Conservation (phyloP, 1,140 invertebrate genomes). For the Nasonia giraulti region DNA sequence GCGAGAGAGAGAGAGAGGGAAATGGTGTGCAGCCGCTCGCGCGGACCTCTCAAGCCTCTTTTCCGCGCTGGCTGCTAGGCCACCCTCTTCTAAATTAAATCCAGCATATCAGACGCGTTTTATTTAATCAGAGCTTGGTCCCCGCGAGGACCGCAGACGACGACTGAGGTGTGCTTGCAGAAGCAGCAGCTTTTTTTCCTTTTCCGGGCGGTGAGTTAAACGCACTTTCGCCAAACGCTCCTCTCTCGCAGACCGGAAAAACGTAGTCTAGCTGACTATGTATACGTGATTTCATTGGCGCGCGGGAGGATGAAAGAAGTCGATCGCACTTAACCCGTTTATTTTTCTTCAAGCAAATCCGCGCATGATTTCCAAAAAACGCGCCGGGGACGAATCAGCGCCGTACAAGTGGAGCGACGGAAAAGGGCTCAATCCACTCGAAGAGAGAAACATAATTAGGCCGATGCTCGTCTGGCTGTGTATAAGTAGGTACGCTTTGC, state of each 20-base stretch:
- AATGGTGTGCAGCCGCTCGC: constrained; percentile 44
- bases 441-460: not conserved
- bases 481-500: not conserved
- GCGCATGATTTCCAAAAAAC: not conserved
- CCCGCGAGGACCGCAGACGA: constrained; percentile 54
- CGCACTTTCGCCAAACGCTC: not conserved
- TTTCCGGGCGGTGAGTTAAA: not conserved
- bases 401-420: not conserved
- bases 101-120: constrained; percentile 71
- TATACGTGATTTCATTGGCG: not conserved
- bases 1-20: constrained; percentile 51
- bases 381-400: not conserved
- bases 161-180: constrained; percentile 37
- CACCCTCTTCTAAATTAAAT: constrained; percentile 69
- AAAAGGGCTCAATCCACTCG: not conserved
- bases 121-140: constrained; percentile 67
- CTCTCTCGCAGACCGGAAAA: constrained; percentile 18
- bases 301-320: not conserved
- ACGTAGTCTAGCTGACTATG: not conserved
- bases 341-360: not conserved
- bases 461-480: not conserved
- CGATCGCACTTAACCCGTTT: not conserved
- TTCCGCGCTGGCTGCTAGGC: constrained; percentile 41
- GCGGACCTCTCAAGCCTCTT: constrained; percentile 51
- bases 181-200: not conserved